These are phyloP conservation scores for Rhynchomys soricoides DNA, from an alignment of 2,113 vertebrate species.

Conservation along the genomic window DNA sequence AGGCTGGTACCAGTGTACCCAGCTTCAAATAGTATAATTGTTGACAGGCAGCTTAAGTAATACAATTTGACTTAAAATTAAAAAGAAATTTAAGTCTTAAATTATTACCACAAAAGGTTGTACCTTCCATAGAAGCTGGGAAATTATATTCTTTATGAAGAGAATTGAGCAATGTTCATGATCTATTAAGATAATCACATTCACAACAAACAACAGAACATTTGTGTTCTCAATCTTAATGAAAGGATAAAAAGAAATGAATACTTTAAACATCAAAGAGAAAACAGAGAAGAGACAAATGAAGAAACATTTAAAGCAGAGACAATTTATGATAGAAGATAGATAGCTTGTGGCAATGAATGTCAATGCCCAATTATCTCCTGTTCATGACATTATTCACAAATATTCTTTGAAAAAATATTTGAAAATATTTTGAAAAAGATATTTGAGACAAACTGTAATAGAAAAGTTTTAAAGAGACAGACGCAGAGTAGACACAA, in stretches of 20 bases:
- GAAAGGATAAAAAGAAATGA: conserved; percentile 33
- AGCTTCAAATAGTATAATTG: background rate
- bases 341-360: background rate
- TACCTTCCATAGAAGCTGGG: background rate
- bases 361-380: background rate
- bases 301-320: background rate
- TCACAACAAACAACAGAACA: background rate
- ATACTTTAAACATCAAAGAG: conserved; percentile 30
- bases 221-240: conserved; percentile 11
- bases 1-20: background rate
- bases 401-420: background rate
- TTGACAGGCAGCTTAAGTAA: background rate
- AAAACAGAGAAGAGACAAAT: conserved; percentile 16
- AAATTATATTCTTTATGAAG: background rate
- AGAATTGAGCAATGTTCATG: background rate
- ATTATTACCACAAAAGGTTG: background rate
- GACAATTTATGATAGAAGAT: background rate
- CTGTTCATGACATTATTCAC: background rate
- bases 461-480: background rate
- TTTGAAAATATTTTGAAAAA: too few species aligned
- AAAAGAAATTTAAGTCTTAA: background rate
- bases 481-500: background rate
- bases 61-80: background rate
- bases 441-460: background rate
- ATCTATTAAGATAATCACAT: conserved; percentile 7